These are phyloP conservation scores for Neoitamus cyanurus DNA, from an alignment of 2,888 invertebrate genomes.

Conservation along the genomic window DNA sequence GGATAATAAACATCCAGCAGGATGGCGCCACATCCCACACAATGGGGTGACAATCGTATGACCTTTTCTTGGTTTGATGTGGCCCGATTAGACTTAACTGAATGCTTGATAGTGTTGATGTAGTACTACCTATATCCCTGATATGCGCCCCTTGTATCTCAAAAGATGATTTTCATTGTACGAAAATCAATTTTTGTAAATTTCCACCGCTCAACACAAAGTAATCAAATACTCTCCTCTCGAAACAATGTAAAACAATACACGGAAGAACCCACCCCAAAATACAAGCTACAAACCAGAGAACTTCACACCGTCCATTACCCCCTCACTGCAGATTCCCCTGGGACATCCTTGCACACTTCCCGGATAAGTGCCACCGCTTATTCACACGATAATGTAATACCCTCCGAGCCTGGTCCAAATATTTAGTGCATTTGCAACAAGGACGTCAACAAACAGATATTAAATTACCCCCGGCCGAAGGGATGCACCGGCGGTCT, in stretches of 20 bases:
- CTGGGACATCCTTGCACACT: neutral
- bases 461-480: conserved; percentile 27
- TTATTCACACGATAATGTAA: conserved; percentile 29
- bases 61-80: no score
- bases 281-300: neutral
- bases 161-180: neutral
- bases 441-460: conserved; percentile 36
- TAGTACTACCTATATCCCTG: no score
- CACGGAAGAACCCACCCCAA: neutral
- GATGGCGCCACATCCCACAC: no score
- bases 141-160: no score
- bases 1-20: no score
- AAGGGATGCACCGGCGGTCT: neutral
- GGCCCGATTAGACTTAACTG: no score
- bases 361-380: neutral
- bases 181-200: neutral
- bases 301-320: neutral
- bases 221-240: neutral
- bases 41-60: no score
- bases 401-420: conserved; percentile 5
- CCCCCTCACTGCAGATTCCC: neutral
- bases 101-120: no score
- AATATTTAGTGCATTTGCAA: conserved; percentile 36
- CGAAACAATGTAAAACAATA: neutral
- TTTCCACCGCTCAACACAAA: neutral